These are phyloP conservation scores for Dipodomys ordii DNA, from an alignment of 2,113 vertebrate genomes.

Conservation along the genomic window DNA sequence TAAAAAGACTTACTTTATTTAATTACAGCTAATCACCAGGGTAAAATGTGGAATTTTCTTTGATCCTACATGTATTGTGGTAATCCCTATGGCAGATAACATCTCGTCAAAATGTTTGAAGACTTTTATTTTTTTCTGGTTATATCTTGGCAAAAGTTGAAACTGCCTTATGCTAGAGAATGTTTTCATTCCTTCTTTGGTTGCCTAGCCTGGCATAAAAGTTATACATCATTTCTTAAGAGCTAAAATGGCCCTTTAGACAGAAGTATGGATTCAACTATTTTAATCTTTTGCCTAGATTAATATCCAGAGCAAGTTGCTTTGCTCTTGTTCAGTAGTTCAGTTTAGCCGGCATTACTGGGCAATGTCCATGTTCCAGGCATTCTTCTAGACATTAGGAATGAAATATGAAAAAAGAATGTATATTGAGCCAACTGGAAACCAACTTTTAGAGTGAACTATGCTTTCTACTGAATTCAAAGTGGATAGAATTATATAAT, in stretches of 20 bases:
- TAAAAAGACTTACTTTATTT: conserved; percentile 99
- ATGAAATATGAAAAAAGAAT: background rate
- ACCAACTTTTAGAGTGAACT: background rate
- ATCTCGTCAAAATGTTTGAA: conserved; percentile 93
- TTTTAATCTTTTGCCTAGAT: background rate
- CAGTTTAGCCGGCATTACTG: background rate
- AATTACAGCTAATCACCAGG: conserved; percentile 98
- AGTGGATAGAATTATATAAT: background rate
- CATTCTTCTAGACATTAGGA: background rate
- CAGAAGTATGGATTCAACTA: background rate
- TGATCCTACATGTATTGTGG: conserved; percentile 94
- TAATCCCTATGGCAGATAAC: conserved; percentile 98
- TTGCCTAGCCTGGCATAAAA: conserved; percentile 48
- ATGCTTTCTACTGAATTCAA: background rate
- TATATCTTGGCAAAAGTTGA: conserved; percentile 88
- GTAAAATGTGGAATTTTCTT: conserved; percentile 97
- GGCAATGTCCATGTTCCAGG: background rate
- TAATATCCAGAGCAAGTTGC: background rate
- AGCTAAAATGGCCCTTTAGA: background rate
- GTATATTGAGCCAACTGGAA: background rate
- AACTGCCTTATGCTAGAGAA: conserved; percentile 21
- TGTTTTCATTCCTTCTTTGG: conserved; percentile 55
- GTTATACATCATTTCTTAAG: background rate
- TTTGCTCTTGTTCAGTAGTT: background rate
- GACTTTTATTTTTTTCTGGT: conserved; percentile 92